Conservation (phyloP, 2,797 vertebrate genomes). For the Labroides dimidiatus region DNA sequence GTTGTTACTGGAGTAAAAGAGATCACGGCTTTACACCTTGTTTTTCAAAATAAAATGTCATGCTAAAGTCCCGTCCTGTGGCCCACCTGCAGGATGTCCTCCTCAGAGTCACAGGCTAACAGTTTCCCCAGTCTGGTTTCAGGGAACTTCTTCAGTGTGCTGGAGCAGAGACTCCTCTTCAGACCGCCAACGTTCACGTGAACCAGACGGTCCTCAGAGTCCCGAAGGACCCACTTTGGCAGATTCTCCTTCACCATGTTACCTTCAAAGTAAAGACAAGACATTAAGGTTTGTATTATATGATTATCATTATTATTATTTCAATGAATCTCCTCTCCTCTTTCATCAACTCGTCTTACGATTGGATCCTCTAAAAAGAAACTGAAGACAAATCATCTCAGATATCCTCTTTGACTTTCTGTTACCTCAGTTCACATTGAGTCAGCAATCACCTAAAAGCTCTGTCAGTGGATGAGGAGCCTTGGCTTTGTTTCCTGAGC, state of each 20-base stretch:
- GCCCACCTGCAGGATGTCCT: slow-evolving; percentile 91
- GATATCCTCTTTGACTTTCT: not conserved
- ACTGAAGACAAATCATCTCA: too few species aligned
- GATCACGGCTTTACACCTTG: not conserved
- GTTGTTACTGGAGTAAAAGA: too few species aligned
- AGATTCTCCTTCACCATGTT: slow-evolving; percentile 88
- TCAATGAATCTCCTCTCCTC: too few species aligned
- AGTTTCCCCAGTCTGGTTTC: slow-evolving; percentile 95
- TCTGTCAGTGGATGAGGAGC: not conserved
- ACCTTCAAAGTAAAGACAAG: slow-evolving; percentile 7
- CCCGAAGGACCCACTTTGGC: slow-evolving; percentile 66
- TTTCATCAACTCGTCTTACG: too few species aligned
- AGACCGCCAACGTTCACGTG: slow-evolving; percentile 95
- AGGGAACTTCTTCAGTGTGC: slow-evolving; percentile 91
- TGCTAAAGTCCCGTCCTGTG: too few species aligned
- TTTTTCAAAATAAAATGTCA: too few species aligned
- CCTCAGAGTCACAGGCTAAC: slow-evolving; percentile 91
- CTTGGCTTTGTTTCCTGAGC: not conserved
- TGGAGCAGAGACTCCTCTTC: slow-evolving; percentile 90
- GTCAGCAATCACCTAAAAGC: slow-evolving; percentile 12
- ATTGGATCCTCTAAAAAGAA: too few species aligned
- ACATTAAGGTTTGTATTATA: too few species aligned
- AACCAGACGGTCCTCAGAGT: slow-evolving; percentile 80
- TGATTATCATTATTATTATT: too few species aligned
- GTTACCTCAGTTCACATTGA: not conserved